phyloP scores from a whole-genome alignment of 2,113 vertebrate genomes.

The Phyllostomus hastatus region DNA sequence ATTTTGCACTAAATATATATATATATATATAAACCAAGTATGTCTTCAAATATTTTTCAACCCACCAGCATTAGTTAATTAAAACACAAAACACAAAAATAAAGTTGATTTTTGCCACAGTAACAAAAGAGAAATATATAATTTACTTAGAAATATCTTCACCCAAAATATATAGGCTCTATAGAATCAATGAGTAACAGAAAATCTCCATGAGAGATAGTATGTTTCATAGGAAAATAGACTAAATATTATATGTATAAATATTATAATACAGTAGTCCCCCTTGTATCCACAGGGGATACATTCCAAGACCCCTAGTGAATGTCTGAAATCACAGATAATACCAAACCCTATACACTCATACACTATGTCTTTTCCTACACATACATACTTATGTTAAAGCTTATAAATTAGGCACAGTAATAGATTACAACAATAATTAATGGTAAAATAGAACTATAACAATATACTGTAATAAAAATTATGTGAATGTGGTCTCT shows the following conservation, averaged over 20 bases:
- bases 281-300: neutral
- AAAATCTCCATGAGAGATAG: neutral
- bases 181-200: conserved; percentile 5
- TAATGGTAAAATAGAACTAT: neutral
- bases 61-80: neutral
- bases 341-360: neutral
- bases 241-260: neutral
- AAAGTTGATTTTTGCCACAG: neutral
- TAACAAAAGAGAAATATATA: neutral
- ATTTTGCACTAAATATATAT: neutral
- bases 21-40: neutral
- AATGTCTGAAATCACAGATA: neutral
- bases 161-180: neutral
- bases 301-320: neutral
- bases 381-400: neutral
- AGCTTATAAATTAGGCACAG: neutral
- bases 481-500: neutral
- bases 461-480: neutral
- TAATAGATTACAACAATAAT: neutral
- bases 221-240: neutral
- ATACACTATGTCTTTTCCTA: neutral
- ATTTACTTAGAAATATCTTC: neutral
- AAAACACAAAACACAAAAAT: neutral
- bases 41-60: conserved; percentile 3
- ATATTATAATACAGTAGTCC: neutral